phyloP scores from a whole-genome alignment of 2,113 vertebrate genomes.

The Beaufortia kweichowensis region DNA sequence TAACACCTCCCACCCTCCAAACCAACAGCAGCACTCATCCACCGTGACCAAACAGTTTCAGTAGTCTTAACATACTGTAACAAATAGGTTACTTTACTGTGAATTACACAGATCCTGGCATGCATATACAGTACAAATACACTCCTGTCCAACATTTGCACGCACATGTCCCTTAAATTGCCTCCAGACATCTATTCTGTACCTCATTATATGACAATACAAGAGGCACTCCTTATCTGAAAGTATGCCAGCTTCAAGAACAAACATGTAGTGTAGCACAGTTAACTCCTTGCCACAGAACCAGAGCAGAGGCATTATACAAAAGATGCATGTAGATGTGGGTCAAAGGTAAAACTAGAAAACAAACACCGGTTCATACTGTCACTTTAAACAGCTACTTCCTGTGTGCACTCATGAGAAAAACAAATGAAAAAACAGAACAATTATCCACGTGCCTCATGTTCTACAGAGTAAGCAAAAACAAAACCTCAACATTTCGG shows the following conservation, averaged over 20 bases:
- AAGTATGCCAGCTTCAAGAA: constrained; percentile 16
- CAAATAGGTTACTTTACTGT: not conserved
- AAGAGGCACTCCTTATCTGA: constrained; percentile 22
- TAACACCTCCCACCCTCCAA: constrained; percentile 1
- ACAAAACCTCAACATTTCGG: not conserved
- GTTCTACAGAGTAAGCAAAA: not conserved
- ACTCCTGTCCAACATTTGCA: not conserved
- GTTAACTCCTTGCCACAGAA: not conserved
- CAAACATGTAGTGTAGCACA: constrained; percentile 29
- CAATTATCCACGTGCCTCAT: constrained; percentile 1
- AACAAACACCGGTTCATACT: not conserved
- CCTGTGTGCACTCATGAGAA: not conserved
- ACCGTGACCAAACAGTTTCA: not conserved
- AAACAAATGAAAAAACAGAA: constrained; percentile 7
- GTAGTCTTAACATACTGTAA: constrained; percentile 7
- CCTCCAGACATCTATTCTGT: not conserved
- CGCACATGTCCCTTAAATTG: not conserved
- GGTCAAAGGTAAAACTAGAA: not conserved
- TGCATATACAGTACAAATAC: not conserved
- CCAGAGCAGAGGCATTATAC: not conserved
- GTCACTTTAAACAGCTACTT: constrained; percentile 25
- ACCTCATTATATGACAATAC: not conserved
- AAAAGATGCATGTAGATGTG: not conserved
- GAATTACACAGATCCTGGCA: not conserved
- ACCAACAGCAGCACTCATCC: not conserved